Base-by-base conservation (phyloP, 2,888 invertebrate genomes). In the Allolobophora icterica region DNA sequence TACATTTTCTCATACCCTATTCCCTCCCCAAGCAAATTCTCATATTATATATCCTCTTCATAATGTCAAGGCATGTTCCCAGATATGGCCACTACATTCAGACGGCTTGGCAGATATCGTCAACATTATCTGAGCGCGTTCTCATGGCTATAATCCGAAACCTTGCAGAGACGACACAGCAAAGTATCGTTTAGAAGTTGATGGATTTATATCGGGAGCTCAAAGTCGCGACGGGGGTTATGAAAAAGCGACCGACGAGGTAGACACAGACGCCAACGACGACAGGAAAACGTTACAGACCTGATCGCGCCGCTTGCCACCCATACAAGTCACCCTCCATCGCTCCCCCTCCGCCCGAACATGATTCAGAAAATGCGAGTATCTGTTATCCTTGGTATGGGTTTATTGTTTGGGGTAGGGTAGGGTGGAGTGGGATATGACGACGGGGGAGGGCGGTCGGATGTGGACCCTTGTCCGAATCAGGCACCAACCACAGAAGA, bases 381-480 rank as follows among this genome's bases (percentile, higher is more conserved):
- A 71, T 71, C 71, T 71, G 71, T 71, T 71, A 71, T 71, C 30
- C 30, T 71, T n/a, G n/a, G 71, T 30, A 71, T 8, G 71, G 71
- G n/a, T 71, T 6, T 30, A 71, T 24, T 1, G 30, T 71, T 52
- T 71, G n/a, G 71, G 71, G 71, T 71, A 71, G 71, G n/a, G 30
- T n/a, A 11, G 71, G n/a, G 30, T 71, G 71, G 71, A n/a, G n/a
- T 71, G n/a, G 71, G 71, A n/a, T 30, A 13, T 30, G 30, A 24
- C 21, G 21, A 24, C 52, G 21, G 71, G 52, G 71, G 71, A 71
- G n/a, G 8, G 11, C 71, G 71, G 71, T 71, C 71, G 71, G 71
- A 71, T 71, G 71, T 71, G 71, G 71, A n/a, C 71, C n/a, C 71
- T 71, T 71, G 71, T 71, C n/a, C 30, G 71, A 71, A 71, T 71